Base-by-base conservation (phyloP, 2,113 vertebrate genomes). In the Mormyrus lacerda region DNA sequence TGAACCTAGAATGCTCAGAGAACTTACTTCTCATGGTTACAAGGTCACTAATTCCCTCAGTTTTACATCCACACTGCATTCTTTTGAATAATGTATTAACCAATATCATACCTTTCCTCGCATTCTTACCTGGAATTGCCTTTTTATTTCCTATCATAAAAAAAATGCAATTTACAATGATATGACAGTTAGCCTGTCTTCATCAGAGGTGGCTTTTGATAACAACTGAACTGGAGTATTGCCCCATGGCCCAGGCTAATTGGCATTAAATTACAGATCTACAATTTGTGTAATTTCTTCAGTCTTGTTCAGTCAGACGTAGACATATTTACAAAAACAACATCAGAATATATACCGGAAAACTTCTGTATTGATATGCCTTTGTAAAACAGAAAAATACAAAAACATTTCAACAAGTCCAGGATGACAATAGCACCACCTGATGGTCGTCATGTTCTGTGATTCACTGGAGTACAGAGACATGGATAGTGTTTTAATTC, bases 131-230 rank as follows among this genome's bases (percentile, higher is more conserved):
- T 42, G 27, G 17, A 17, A 47, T n/a, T 31, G 31, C 39, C 39
- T 4, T 50, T 88, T 53, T 39, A 35, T 51, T 88, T 84, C 48
- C 27, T 24, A 47, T 31, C 4, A 51, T 50, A 51, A 90, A 31
- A 31, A 31, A 44, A 88, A 76, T 31, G 88, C 87, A 82, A 89
- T 90, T 90, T 85, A 55, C 82, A 47, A 58, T 91, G 61, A 89
- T 39, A 50, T 31, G 21, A 90, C 58, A 42, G 69, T 15, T 87
- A 85, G 65, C 45, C 50, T 35, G 11, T 86, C 35, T 82, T 10
- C 0, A 24, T 85, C 44, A 51, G 73, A 89, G 65, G 90, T 89
- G 73, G 90, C 90, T 91, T 53, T 92, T 53, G 88, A 73, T 13
- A 65, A 87, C 53, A 89, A 48, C 58, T 87, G 44, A 48, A 13